Evolutionary conservation across 2,797 vertebrate genomes (phyloP).

Genomic region (Peromyscus aztecus): DNA sequence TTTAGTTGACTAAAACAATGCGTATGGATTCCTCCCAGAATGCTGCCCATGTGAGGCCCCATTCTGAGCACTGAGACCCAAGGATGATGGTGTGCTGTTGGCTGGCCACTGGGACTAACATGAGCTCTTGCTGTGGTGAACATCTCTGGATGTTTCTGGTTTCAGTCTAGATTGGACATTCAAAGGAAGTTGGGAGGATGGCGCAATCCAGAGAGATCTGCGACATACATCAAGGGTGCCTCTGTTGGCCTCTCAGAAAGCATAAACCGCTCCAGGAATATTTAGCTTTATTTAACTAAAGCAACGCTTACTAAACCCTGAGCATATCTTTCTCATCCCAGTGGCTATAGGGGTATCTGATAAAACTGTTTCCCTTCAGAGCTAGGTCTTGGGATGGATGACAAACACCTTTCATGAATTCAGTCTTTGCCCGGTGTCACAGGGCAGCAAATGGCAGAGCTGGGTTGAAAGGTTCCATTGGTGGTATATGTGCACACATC

Average conservation of each 20-base stretch:
- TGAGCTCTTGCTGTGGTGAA: neutral
- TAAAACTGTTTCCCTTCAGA: neutral
- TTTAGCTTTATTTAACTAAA: neutral
- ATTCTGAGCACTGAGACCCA: neutral
- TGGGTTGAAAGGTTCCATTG: neutral
- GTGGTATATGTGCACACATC: neutral
- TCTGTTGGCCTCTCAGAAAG: neutral
- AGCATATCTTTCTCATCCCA: neutral
- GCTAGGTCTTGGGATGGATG: neutral
- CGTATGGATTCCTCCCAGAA: neutral
- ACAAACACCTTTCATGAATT: neutral
- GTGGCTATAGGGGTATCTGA: neutral
- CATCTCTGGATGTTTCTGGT: neutral
- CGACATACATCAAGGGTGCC: neutral
- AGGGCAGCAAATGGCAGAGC: neutral
- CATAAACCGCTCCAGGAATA: neutral
- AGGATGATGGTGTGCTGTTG: neutral
- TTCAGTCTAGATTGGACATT: neutral
- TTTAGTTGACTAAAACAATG: constrained; percentile 22
- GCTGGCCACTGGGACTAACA: neutral
- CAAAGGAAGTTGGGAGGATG: neutral
- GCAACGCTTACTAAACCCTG: neutral
- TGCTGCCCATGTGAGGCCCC: neutral
- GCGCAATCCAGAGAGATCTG: neutral
- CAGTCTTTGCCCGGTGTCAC: neutral